Base-by-base conservation (phyloP, 2,113 vertebrate genomes). In the Eonycteris spelaea region DNA sequence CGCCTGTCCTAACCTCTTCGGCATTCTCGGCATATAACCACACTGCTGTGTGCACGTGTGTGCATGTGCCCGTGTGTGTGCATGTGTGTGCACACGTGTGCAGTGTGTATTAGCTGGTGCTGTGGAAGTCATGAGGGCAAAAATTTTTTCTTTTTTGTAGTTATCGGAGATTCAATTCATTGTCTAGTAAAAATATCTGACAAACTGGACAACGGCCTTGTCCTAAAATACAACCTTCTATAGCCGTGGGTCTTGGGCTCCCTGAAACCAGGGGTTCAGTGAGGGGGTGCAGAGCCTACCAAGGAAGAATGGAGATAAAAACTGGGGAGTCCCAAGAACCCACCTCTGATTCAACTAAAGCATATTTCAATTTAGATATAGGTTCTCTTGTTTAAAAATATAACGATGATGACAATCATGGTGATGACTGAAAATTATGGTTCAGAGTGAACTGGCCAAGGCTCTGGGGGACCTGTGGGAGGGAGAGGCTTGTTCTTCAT, bases 291-390 rank as follows among this genome's bases (percentile, higher is more conserved):
- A 19, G 21, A 59, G 40, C 5, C 19, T 26, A 33, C 30, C 38
- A 43, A 83, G 18, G 78, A 48, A 75, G 33, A 71, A 53, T 19
- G 65, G 43, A 55, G 8, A 55, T 84, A 53, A 24, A 80, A 67
- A 55, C 0, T 0, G 61, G 13, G 19, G 45, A 57, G 55, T 26
- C 45, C 26, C 35, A 79, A 45, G 63, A 35, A 35, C 22, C 19
- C 19, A 55, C 10, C 38, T 51, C 53, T 45, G 78, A 95, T 16
- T 90, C 43, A n/a, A 83, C 38, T 45, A 73, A 90, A 85, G 45
- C 30, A 79, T 15, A 48, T 40, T 90, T 71, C 63, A 93, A 28
- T 48, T 65, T 79, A 79, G 61, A 71, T 90, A 93, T 67, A 45
- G 24, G 26, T 85, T 90, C 33, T 28, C 11, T 79, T 33, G 40